Evolutionary conservation across 2,888 invertebrate genomes (phyloP), one percentile per base, ranked within the genome.

Genomic region (Elegia similella): DNA sequence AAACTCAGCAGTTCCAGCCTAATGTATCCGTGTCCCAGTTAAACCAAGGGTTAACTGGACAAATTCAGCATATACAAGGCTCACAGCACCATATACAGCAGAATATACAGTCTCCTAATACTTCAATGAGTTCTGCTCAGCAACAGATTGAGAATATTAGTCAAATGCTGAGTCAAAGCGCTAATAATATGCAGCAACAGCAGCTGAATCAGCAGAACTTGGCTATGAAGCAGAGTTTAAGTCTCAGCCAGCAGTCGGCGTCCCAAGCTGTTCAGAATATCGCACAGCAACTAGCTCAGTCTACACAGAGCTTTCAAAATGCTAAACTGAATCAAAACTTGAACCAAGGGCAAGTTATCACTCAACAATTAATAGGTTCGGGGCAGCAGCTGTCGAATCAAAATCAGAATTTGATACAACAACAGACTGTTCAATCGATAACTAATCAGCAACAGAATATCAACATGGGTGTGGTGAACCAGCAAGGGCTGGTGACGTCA

Each of bases 101-200:
- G 62, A 85, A 75, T 56, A 81, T 87, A 23, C 89, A 88, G 63
- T 77, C 82, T 1, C 73, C 84, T 1, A 76, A 69, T 48, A 86
- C 85, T 15, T 80, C 93, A 42, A 92, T 94, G 76, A 93, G 88
- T 55, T 93, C 93, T 46, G 94, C 94, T 15, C 90, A 90, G 64
- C 94, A 94, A 64, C 92, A 94, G 64, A 94, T 94, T 74, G 94
- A 94, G 66, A 88, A 93, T 48, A 94, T 93, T 16, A 92, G 92
- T 46, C 94, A 94, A 67, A 90, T 91, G 90, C 69, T 91, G 34
- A 91, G 91, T 66, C 91, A 91, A 59, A 90, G 89, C 72, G 89
- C 90, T 12, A 90, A 89, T 62, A 90, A 88, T 59, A 69, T 92
- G 47, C 89, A 90, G 62, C 92, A 88, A 59, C 80, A 85, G 55